These are phyloP conservation scores for Goniozus legneri DNA, from an alignment of 1,140 invertebrate species.

Conservation along the genomic window DNA sequence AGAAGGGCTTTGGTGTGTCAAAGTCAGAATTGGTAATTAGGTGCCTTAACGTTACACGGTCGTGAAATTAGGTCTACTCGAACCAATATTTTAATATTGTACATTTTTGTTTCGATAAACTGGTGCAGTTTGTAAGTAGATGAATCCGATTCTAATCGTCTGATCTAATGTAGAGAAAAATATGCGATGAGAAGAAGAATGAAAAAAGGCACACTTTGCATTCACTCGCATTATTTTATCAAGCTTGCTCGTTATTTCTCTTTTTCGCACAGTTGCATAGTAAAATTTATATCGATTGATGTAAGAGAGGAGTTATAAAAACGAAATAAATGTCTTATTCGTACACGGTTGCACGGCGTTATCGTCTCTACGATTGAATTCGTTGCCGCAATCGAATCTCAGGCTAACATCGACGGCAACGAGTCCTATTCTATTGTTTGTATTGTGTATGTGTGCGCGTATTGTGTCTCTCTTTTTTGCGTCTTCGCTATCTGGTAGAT, in stretches of 20 bases:
- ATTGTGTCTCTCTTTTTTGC: constrained; percentile 16
- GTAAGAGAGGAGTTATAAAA: no score
- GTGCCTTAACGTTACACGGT: constrained; percentile 16
- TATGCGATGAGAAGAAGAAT: background rate
- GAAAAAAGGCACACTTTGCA: background rate
- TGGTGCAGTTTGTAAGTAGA: background rate
- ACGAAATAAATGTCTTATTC: no score
- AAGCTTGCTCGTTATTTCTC: background rate
- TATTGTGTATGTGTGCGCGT: no score
- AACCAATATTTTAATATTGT: background rate
- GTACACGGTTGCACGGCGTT: no score
- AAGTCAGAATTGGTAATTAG: constrained; percentile 24
- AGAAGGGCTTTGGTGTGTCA: constrained; percentile 24
- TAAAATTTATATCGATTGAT: no score
- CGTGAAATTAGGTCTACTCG: background rate
- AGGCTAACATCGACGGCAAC: no score
- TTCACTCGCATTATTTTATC: background rate
- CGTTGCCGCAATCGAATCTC: no score
- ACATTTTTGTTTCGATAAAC: constrained; percentile 7
- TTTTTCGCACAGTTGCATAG: no score
- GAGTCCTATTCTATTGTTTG: no score
- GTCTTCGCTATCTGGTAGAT: constrained; percentile 15
- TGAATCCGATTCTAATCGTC: background rate
- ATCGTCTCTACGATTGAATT: no score
- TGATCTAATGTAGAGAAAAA: background rate